These are phyloP conservation scores for Cheracebus regulus DNA, from an alignment of 2,797 vertebrate genomes.

Conservation along the genomic window DNA sequence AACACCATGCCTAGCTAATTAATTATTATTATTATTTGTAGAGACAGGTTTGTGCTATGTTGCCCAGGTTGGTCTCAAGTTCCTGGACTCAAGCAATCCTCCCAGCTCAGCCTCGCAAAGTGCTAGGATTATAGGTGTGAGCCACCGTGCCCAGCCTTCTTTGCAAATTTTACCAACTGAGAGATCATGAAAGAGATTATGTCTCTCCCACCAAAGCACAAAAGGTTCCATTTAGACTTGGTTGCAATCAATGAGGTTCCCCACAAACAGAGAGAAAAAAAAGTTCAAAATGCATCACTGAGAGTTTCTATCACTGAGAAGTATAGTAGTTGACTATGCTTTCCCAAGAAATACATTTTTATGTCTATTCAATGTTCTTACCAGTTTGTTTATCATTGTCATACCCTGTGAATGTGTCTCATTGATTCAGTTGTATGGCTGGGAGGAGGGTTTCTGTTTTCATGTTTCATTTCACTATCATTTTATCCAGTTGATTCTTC, in stretches of 20 bases:
- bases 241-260: not conserved
- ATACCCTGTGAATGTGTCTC: not conserved
- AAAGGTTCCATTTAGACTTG: not conserved
- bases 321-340: not conserved
- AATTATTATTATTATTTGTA: no score
- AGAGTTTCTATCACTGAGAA: not conserved
- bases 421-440: not conserved
- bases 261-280: not conserved
- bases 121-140: no score
- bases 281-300: not conserved
- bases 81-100: no score
- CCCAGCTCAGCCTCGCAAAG: no score
- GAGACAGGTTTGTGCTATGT: no score
- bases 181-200: not conserved
- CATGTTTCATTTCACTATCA: not conserved
- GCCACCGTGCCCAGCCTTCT: no score
- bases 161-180: not conserved
- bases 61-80: no score
- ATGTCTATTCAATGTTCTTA: not conserved
- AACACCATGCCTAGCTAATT: no score
- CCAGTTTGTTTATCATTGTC: not conserved
- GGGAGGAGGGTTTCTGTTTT: not conserved
- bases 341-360: not conserved
- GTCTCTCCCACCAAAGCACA: not conserved
- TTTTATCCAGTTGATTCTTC: not conserved